Evolutionary conservation across 2,888 invertebrate species (phyloP), one percentile per base, ranked within the genome.

Genomic region (Deroplatys truncata): DNA sequence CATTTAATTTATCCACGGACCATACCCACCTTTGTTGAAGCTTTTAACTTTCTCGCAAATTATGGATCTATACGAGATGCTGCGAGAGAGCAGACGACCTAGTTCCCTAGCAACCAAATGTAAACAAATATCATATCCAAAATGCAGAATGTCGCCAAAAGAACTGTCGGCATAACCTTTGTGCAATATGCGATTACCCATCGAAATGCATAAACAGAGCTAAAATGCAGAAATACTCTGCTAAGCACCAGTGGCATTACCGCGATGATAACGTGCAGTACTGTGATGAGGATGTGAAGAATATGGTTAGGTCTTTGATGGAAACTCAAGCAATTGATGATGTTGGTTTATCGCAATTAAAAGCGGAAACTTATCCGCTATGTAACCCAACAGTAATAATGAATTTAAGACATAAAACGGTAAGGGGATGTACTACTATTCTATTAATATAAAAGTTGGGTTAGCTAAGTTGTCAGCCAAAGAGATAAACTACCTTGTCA

Each of bases 1-100:
- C n/a, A 35, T 49, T 82, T 56, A 84, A 84, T 89, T 85, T 82
- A 85, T 85, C 84, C 82, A 85, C 89, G 85, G 89, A 85, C 89
- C 89, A 85, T 89, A 89, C 89, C 89, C 82, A 89, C 89, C 89
- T 89, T 89, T 82, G 35, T 85, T 29, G 72, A 85, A 89, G 82
- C 85, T 85, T 82, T 28, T 82, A 85, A 85, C 85, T 85, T 89
- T 85, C 89, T 85, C 89, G 35, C 89, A 72, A 89, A 85, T 85
- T 43, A 35, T 82, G 89, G 35, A 35, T 35, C 28, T 49, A 82
- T 72, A 89, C 89, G 89, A 89, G 89, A 89, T 89, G 85, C 35
- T 82, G 28, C 89, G 89, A 85, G 56, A 72, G 82, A 85, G 89
- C 87, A 87, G 87, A 82, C 87, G 87, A 87, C 87, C 35, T 31